Evolutionary conservation across 2,797 vertebrate genomes (phyloP).

Genomic region (Poeciliopsis gracilis): DNA sequence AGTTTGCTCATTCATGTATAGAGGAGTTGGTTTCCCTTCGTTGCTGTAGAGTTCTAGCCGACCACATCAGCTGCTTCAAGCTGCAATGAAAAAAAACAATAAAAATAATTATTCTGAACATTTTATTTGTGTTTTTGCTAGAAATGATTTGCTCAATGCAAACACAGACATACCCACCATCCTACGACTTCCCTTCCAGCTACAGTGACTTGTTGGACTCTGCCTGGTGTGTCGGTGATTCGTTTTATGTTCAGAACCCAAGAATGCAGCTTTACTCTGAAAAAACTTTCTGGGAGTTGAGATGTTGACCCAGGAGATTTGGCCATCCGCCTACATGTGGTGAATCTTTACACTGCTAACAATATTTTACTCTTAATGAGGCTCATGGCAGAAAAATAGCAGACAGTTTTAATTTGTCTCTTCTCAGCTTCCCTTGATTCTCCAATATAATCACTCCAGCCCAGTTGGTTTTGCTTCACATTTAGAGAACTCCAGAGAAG

Average conservation of each 20-base stretch:
- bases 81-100: too few relatives aligned
- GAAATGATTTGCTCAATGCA: too few relatives aligned
- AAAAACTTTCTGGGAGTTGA: neutral
- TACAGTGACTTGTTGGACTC: too few relatives aligned
- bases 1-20: too few relatives aligned
- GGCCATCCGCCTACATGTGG: constrained; percentile 27
- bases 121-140: too few relatives aligned
- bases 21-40: too few relatives aligned
- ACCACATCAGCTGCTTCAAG: too few relatives aligned
- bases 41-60: too few relatives aligned
- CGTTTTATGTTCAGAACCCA: neutral
- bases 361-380: constrained; percentile 56
- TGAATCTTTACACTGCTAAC: constrained; percentile 34
- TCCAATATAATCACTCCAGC: constrained; percentile 19
- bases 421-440: constrained; percentile 11
- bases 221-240: neutral
- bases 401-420: constrained; percentile 32
- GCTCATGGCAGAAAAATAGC: constrained; percentile 16
- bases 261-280: constrained; percentile 3
- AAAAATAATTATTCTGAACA: too few relatives aligned
- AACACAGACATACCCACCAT: too few relatives aligned
- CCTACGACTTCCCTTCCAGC: too few relatives aligned
- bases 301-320: constrained; percentile 6
- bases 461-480: constrained; percentile 1
- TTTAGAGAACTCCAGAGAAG: constrained; percentile 1